Conservation (phyloP, 2,797 vertebrate genomes). For the Xenops minutus region DNA sequence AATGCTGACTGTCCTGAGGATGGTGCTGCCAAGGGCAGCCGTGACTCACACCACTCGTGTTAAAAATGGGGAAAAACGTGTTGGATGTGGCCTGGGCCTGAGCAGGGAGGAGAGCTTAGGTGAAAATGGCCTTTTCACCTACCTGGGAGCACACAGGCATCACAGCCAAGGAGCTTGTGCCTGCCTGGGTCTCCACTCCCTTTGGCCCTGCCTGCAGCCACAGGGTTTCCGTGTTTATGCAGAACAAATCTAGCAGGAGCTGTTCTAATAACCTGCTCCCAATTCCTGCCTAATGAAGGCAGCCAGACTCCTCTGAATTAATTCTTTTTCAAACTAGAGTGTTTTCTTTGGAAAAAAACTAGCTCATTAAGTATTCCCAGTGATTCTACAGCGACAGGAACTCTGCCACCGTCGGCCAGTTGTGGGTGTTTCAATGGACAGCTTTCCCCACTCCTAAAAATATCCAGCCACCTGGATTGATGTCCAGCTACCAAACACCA, state of each 20-base stretch:
- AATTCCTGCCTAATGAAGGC: background rate
- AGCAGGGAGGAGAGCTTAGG: background rate
- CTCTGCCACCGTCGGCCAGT: background rate
- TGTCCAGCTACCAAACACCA: background rate
- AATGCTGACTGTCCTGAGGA: fast-evolving
- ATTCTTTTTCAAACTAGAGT: background rate
- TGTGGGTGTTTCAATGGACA: background rate
- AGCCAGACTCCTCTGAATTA: background rate
- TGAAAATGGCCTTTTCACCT: background rate
- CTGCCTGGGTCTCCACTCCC: background rate
- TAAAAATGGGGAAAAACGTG: background rate
- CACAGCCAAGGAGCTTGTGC: background rate
- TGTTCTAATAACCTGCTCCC: slow-evolving; percentile 28
- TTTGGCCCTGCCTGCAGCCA: background rate
- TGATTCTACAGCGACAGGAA: background rate
- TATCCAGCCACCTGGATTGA: background rate
- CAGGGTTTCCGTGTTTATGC: background rate
- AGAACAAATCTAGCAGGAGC: slow-evolving; percentile 8
- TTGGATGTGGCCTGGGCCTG: background rate
- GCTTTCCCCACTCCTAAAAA: background rate
- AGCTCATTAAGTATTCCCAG: background rate
- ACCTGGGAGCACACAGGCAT: background rate
- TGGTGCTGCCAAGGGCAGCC: background rate
- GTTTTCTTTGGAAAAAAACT: background rate
- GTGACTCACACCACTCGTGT: background rate